phyloP scores from a whole-genome alignment of 2,797 vertebrate genomes.

The Lepus townsendii region DNA sequence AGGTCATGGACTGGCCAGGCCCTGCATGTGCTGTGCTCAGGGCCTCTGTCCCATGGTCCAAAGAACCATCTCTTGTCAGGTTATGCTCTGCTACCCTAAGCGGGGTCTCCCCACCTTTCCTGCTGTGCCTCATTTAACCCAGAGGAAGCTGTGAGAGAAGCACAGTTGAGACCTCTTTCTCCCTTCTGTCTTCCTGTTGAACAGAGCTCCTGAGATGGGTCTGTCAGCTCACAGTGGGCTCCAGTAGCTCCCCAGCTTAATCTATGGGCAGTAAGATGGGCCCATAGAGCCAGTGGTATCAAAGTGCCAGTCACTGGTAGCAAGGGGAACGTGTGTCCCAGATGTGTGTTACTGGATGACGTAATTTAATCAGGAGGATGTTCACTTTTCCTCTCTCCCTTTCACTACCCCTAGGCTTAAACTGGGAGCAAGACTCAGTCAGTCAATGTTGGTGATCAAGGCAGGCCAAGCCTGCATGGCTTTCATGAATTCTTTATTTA shows the following conservation, averaged over 20 bases:
- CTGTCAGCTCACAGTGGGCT: not conserved
- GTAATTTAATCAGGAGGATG: not conserved
- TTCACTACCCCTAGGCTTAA: not conserved
- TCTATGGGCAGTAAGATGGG: not conserved
- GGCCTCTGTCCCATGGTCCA: not conserved
- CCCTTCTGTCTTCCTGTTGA: not conserved
- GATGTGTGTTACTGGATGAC: not conserved
- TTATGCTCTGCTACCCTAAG: not conserved
- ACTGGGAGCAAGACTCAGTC: not conserved
- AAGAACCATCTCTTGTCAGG: not conserved
- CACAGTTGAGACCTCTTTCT: not conserved
- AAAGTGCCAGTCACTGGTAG: not conserved
- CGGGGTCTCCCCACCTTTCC: not conserved
- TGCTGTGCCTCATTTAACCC: not conserved
- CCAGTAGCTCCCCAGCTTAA: not conserved
- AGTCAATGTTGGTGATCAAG: not conserved
- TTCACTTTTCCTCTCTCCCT: slow-evolving; percentile 3
- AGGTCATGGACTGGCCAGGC: not conserved
- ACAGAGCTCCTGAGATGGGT: not conserved
- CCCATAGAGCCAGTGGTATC: not conserved
- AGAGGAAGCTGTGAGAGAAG: not conserved
- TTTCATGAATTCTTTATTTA: slow-evolving; percentile 30
- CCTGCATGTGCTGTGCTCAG: not conserved
- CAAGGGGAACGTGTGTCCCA: not conserved
- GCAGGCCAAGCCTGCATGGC: not conserved